phyloP scores from a whole-genome alignment of 2,888 invertebrate species.

The Drosophila anceps region DNA sequence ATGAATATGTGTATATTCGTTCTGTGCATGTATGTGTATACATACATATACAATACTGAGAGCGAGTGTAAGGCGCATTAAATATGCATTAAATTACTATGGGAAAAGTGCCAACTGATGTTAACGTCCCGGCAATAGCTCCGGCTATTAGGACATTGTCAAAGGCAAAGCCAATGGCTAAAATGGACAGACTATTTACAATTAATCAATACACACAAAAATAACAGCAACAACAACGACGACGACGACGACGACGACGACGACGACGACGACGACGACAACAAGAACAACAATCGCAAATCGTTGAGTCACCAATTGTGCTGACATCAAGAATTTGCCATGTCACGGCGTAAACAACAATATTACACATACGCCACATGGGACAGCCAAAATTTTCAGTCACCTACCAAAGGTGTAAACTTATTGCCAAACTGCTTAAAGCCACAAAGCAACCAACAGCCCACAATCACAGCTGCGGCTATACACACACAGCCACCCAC shows the following conservation, averaged over 20 bases:
- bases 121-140: constrained; percentile 47
- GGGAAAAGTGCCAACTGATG: constrained; percentile 63
- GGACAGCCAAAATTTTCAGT: constrained; percentile 46
- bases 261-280: too few species aligned
- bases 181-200: constrained; percentile 35
- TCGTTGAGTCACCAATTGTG: constrained; percentile 46
- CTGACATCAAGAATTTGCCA: constrained; percentile 45
- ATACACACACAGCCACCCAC: neutral
- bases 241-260: too few species aligned
- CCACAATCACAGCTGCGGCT: constrained; percentile 30
- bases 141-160: constrained; percentile 42
- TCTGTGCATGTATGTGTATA: constrained; percentile 1
- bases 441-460: constrained; percentile 27
- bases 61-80: constrained; percentile 54
- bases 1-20: constrained; percentile 5
- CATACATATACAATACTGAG: constrained; percentile 18
- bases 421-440: constrained; percentile 40
- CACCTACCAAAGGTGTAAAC: constrained; percentile 38
- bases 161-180: constrained; percentile 21
- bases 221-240: neutral
- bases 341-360: constrained; percentile 43
- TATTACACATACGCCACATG: constrained; percentile 51
- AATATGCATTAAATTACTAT: constrained; percentile 70
- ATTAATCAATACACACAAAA: constrained; percentile 55
- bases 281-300: neutral